Base-by-base conservation (phyloP, 1,140 invertebrate species). In the Saccostrea cuccullata region DNA sequence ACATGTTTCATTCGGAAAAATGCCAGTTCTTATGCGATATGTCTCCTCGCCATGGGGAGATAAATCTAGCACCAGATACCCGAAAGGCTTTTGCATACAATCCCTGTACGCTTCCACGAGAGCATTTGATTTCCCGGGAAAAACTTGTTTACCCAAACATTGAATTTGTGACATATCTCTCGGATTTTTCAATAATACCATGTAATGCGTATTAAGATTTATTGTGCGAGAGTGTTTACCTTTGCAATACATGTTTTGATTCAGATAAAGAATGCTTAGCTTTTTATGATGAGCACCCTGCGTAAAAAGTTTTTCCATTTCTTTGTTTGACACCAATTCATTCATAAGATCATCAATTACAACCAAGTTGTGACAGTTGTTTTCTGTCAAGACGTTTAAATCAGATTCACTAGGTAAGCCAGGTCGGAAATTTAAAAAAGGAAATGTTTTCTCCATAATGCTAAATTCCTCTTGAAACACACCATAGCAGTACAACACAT, bases 231-330 rank as follows among this genome's bases (percentile, higher is more conserved):
- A 82, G 23, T 82, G 73, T 40, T 86, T 85, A 2, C 60, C 40
- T 6, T 47, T 47, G 40, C 40, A 47, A 47, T 47, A 47, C 40
- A 47, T 47, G 40, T 47, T 47, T 47, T 88, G 82, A n/a, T 36
- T 88, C 12, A 88, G 55, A 84, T 70, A 87, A 26, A 87, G 26
- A 6, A 87, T 47, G n/a, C 36, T 87, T 0, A 87, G n/a, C n/a
- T 82, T 64, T 87, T 40, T 40, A 82, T 89, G 88, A 82, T 89
- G 88, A 15, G 83, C 6, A n/a, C n/a, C n/a, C n/a, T n/a, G n/a
- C n/a, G n/a, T n/a, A n/a, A n/a, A n/a, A n/a, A n/a, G n/a, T n/a
- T n/a, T n/a, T n/a, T n/a, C n/a, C n/a, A n/a, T n/a, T n/a, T n/a
- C n/a, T n/a, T n/a, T n/a, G n/a, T n/a, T n/a, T n/a, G n/a, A n/a